These are phyloP conservation scores for Dasypus novemcinctus DNA, from an alignment of 2,113 vertebrate genomes.

Conservation along the genomic window DNA sequence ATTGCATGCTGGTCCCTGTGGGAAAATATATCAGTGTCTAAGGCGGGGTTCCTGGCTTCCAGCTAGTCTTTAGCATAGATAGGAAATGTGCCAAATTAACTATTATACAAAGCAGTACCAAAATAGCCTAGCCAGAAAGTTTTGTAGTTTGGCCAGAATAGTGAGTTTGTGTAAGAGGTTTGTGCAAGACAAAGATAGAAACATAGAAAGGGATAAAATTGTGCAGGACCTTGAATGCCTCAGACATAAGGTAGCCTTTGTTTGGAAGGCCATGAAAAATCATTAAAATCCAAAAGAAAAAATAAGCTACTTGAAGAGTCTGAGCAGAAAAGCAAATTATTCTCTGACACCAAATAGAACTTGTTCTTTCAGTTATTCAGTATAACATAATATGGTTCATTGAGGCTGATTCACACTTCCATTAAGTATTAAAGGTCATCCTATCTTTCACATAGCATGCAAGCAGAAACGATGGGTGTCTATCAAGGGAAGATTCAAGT, in stretches of 20 bases:
- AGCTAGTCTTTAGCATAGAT: not conserved
- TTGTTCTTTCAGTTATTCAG: conserved; percentile 35
- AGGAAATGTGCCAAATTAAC: not conserved
- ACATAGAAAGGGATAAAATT: not conserved
- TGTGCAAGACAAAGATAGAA: not conserved
- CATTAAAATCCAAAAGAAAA: conserved; percentile 41
- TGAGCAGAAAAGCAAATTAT: conserved; percentile 46
- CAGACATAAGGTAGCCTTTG: not conserved
- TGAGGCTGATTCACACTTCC: conserved; percentile 59
- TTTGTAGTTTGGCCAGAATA: not conserved
- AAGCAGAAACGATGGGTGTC: conserved; percentile 60
- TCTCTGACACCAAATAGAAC: conserved; percentile 50
- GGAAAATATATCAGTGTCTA: not conserved
- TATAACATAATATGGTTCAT: conserved; percentile 44
- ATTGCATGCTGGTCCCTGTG: not conserved
- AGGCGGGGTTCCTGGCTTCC: not conserved
- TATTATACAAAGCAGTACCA: not conserved
- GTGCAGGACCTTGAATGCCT: not conserved
- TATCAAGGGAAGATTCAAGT: conserved; percentile 60
- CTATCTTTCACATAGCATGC: conserved; percentile 47
- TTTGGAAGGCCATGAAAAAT: conserved; percentile 2
- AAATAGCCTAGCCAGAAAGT: not conserved
- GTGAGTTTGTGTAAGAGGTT: not conserved
- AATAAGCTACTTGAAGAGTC: conserved; percentile 41
- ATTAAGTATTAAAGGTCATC: conserved; percentile 70